A percentile compares a stretch with the other conserved stretches of the same genome.
Evolutionary conservation across 2,113 vertebrate genomes (phyloP).

Genomic region (Eudyptes chrysolophus): DNA sequence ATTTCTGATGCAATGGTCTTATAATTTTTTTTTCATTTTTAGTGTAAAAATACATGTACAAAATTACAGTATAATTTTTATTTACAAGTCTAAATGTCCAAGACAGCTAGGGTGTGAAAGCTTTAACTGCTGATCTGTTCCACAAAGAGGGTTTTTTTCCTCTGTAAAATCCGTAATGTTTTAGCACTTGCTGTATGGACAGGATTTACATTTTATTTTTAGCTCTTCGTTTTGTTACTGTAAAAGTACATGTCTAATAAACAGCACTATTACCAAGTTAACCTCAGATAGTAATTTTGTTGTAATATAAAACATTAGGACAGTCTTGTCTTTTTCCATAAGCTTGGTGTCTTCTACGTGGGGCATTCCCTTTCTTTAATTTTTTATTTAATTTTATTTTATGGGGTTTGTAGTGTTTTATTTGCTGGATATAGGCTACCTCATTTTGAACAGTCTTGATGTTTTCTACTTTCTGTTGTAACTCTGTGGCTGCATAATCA

Average conservation of each 20-base stretch:
- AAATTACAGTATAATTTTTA: conserved; percentile 17
- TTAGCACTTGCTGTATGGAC: neutral
- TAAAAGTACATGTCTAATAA: neutral
- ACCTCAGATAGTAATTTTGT: neutral
- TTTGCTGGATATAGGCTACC: neutral
- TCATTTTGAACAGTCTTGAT: neutral
- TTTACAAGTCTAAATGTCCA: neutral
- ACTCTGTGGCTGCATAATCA: neutral
- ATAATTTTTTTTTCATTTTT: neutral
- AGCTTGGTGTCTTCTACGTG: neutral
- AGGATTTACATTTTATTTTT: conserved; percentile 19
- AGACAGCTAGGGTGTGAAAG: neutral
- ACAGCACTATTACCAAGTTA: neutral
- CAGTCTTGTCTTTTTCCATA: neutral
- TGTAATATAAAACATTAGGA: neutral
- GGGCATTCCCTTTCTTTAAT: neutral
- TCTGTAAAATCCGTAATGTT: neutral
- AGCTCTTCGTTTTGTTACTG: neutral
- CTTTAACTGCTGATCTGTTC: conserved; percentile 17
- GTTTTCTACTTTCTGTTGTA: neutral
- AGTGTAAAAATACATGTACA: neutral
- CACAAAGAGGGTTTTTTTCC: neutral
- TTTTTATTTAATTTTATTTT: neutral
- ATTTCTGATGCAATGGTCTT: neutral
- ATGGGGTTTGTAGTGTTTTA: neutral